A percentile compares a stretch with the other conserved stretches of the same genome.
phyloP scores from a whole-genome alignment of 2,888 invertebrate species.

The Leucozona laternaria region DNA sequence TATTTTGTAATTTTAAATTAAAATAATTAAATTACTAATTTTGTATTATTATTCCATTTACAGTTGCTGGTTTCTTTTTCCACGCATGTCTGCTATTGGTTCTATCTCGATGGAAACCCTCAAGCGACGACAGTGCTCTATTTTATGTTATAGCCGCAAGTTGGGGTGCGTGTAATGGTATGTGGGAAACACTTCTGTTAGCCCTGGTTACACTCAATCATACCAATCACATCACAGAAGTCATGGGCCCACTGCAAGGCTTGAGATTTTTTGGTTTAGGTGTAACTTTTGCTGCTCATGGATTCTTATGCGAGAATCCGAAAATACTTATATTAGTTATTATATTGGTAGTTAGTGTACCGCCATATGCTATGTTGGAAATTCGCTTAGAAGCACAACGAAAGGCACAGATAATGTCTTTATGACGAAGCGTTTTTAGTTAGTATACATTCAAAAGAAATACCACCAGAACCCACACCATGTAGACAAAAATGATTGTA shows the following conservation, averaged over 20 bases:
- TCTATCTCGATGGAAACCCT: slow-evolving; percentile 91
- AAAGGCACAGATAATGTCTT: slow-evolving; percentile 81
- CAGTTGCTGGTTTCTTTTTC: slow-evolving; percentile 92
- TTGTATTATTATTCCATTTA: background rate
- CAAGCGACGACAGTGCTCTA: slow-evolving; percentile 91
- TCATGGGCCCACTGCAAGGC: slow-evolving; percentile 85
- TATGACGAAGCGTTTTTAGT: slow-evolving; percentile 83
- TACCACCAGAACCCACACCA: slow-evolving; percentile 81
- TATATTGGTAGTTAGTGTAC: slow-evolving; percentile 82
- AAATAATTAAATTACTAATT: background rate
- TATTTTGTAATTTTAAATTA: background rate
- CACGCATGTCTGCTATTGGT: slow-evolving; percentile 91
- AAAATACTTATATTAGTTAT: slow-evolving; percentile 83
- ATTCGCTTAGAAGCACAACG: slow-evolving; percentile 83
- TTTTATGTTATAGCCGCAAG: slow-evolving; percentile 93
- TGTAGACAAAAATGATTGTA: slow-evolving; percentile 76
- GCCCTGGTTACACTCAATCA: slow-evolving; percentile 83
- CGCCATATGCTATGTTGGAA: slow-evolving; percentile 83
- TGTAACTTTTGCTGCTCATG: slow-evolving; percentile 87
- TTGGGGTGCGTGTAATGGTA: slow-evolving; percentile 94
- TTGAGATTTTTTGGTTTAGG: slow-evolving; percentile 87
- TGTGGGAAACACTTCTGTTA: slow-evolving; percentile 90
- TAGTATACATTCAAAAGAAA: slow-evolving; percentile 80
- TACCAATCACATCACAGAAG: slow-evolving; percentile 82
- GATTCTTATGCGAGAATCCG: slow-evolving; percentile 85